Evolutionary conservation across 2,113 vertebrate genomes (phyloP), one percentile per base, ranked within the genome.

Genomic region (Cathartes aura): DNA sequence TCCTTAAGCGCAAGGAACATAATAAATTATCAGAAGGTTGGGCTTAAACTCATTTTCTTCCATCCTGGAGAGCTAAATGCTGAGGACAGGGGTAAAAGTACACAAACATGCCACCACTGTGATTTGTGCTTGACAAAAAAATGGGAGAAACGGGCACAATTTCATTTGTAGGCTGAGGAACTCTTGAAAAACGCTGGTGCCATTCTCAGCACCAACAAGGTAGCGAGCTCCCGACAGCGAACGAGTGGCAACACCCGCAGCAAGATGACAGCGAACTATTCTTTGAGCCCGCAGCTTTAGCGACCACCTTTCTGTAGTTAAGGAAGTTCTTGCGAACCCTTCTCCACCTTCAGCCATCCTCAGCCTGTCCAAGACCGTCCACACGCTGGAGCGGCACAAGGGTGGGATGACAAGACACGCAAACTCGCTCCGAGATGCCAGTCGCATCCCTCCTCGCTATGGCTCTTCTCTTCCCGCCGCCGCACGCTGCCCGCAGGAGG

Each of bases 1-100:
- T 82, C 97, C 94, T 97, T 95, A 97, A 95, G 95, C 58, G 17
- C 30, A 93, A 86, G 86, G 87, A 98, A 98, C 72, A 93, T 43
- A 72, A 97, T 83, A 95, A 98, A 98, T 97, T 96, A 97, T 45
- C 82, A 15, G 78, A 84, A 87, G 86, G 79, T 80, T 96, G 38
- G 60, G 36, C 96, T 95, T 96, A 74, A 96, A 96, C 70, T 97
- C 71, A 40, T 94, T 96, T 95, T 96, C 72, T 87, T 96, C 85
- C 94, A 82, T 74, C 88, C 60, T 84, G 47, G 89, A 95, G 89
- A 81, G 96, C 63, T 89, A 95, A 97, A 87, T 34, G 91, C 78
- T 73, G 52, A 97, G 76, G 11, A 15, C 6, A 13, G 75, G 38
- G 82, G 47, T 93, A 83, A 45, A 59, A 43, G 78, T 64, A 62